phyloP scores from a whole-genome alignment of 1,140 invertebrate species.

The Drosophila fuyamai region DNA sequence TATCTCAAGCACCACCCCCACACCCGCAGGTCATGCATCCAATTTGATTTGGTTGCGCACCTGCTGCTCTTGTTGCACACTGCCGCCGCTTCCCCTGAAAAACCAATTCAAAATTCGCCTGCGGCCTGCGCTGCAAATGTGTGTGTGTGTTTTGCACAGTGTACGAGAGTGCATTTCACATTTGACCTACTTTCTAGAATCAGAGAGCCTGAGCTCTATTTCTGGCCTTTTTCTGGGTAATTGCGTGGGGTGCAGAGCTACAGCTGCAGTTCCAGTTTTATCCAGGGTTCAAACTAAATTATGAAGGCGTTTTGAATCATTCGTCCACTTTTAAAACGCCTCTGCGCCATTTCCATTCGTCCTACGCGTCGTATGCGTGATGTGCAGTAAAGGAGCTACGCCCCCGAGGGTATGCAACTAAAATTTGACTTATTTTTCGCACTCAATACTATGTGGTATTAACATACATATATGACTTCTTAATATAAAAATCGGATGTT shows the following conservation, averaged over 20 bases:
- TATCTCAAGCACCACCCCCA: constrained; percentile 24
- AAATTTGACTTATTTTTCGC: constrained; percentile 4
- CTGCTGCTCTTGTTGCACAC: constrained; percentile 58
- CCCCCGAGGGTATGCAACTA: constrained; percentile 58
- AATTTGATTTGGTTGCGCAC: constrained; percentile 70
- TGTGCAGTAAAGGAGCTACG: constrained; percentile 21
- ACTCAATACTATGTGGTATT: background rate
- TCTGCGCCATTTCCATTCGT: constrained; percentile 5
- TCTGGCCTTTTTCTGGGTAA: constrained; percentile 34
- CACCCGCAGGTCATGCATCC: constrained; percentile 32
- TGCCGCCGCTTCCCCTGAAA: constrained; percentile 49
- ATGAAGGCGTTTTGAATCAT: constrained; percentile 21
- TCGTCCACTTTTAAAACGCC: background rate
- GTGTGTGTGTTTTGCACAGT: constrained; percentile 13
- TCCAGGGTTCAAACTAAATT: constrained; percentile 60
- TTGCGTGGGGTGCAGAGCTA: constrained; percentile 30
- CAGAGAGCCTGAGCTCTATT: constrained; percentile 33
- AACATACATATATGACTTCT: constrained; percentile 17
- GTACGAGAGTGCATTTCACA: constrained; percentile 66
- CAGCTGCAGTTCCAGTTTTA: constrained; percentile 18
- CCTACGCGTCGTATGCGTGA: constrained; percentile 57
- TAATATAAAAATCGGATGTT: constrained; percentile 31
- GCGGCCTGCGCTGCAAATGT: constrained; percentile 42
- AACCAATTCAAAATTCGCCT: constrained; percentile 72
- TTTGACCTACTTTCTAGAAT: constrained; percentile 68